These are phyloP conservation scores for Acanthosepion esculentum DNA, from an alignment of 2,888 invertebrate species.

Conservation along the genomic window DNA sequence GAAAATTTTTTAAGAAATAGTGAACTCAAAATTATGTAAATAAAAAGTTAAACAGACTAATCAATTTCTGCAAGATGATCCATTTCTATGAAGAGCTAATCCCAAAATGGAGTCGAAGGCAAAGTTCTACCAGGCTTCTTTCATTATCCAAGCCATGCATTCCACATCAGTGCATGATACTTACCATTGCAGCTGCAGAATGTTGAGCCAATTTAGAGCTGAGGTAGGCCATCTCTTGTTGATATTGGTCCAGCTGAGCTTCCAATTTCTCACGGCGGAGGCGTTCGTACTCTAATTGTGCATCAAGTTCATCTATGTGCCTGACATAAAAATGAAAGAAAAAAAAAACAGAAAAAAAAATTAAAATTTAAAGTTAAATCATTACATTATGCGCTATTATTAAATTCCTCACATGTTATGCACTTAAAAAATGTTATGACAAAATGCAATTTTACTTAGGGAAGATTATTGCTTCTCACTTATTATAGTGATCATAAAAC, in stretches of 20 bases:
- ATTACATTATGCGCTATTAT: too few relatives aligned
- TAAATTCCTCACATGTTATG: too few relatives aligned
- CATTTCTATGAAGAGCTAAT: not conserved
- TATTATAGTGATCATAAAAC: too few relatives aligned
- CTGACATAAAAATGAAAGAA: slow-evolving; percentile 57
- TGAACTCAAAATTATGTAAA: not conserved
- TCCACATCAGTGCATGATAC: too few relatives aligned
- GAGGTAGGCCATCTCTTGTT: slow-evolving; percentile 69
- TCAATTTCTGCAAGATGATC: not conserved
- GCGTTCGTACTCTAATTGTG: slow-evolving; percentile 74
- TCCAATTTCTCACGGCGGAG: slow-evolving; percentile 73
- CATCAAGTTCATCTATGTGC: slow-evolving; percentile 73
- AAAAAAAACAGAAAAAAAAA: not conserved
- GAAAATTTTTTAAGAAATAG: too few relatives aligned
- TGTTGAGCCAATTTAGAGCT: not conserved
- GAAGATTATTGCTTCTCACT: too few relatives aligned
- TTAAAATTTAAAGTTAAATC: too few relatives aligned
- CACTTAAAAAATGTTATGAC: too few relatives aligned
- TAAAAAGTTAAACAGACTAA: not conserved
- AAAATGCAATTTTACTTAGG: too few relatives aligned
- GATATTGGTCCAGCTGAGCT: slow-evolving; percentile 73
- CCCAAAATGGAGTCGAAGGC: too few relatives aligned
- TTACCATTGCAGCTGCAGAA: not conserved
- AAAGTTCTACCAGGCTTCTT: not conserved
- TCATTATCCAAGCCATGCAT: not conserved